A percentile compares a stretch with the other conserved stretches of the same genome.
Conservation (phyloP, 2,888 invertebrate species). For the Keiferia lycopersicella region DNA sequence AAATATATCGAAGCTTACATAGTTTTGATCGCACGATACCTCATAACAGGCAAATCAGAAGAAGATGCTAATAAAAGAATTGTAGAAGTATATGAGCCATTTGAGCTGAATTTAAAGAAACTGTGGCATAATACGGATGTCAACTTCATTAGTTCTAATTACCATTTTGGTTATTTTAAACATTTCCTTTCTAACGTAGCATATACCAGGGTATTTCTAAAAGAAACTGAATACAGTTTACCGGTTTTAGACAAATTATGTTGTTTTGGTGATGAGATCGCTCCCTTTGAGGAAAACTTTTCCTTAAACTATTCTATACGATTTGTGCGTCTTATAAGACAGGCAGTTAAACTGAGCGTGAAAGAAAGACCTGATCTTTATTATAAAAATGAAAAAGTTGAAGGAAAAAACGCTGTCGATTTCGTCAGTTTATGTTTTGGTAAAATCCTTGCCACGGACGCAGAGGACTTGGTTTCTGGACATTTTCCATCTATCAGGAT, state of each 20-base stretch:
- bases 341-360: neutral
- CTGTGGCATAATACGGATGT: neutral
- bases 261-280: neutral
- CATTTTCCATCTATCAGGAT: neutral
- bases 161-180: neutral
- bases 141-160: neutral
- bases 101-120: neutral
- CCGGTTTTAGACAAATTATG: neutral
- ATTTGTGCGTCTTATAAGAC: neutral
- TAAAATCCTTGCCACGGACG: neutral
- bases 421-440: neutral
- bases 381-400: neutral
- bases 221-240: neutral
- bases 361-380: neutral
- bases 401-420: neutral
- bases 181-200: neutral
- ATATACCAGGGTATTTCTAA: neutral
- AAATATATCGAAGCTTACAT: neutral
- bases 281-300: neutral
- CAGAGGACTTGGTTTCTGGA: neutral
- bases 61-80: neutral
- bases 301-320: neutral
- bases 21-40: neutral
- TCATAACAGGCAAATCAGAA: neutral
- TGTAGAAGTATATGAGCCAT: neutral